Conservation (phyloP, 1,140 invertebrate species). For the Pseudomyrmex sp. region DNA sequence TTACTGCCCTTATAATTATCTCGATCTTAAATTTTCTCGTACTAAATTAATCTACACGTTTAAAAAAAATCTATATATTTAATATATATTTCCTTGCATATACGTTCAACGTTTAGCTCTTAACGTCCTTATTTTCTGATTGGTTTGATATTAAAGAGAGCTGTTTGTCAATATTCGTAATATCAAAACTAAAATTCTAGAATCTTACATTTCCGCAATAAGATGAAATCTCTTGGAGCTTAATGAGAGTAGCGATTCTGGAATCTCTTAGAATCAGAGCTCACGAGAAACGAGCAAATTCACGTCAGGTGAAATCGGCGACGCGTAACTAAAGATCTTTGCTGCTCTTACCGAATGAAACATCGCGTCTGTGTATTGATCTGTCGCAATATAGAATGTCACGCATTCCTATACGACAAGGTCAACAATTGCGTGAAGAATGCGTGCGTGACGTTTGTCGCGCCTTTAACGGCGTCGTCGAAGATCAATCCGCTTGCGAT, state of each 20-base stretch:
- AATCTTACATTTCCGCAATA: neutral
- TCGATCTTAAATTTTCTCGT: neutral
- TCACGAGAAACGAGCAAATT: conserved; percentile 41
- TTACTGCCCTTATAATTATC: conserved; percentile 2
- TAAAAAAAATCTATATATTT: neutral
- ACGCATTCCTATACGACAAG: conserved; percentile 57
- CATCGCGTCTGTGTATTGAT: conserved; percentile 22
- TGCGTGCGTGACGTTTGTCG: conserved; percentile 11
- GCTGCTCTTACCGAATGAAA: conserved; percentile 31
- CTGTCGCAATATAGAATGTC: conserved; percentile 32
- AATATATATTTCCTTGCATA: neutral
- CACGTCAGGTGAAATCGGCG: conserved; percentile 18
- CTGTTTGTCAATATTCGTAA: no score
- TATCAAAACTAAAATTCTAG: neutral
- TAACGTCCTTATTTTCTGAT: no score
- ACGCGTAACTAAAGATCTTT: conserved; percentile 53
- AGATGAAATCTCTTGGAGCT: neutral
- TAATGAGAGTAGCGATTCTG: neutral
- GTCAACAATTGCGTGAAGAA: conserved; percentile 61
- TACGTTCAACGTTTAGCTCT: neutral
- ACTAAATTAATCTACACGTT: neutral
- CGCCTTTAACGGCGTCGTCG: conserved; percentile 54
- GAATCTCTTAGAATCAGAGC: conserved; percentile 9
- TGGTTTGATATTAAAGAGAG: no score
- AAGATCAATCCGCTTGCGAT: conserved; percentile 44